These are phyloP conservation scores for Euura lappo DNA, from an alignment of 1,140 invertebrate species.

Conservation along the genomic window DNA sequence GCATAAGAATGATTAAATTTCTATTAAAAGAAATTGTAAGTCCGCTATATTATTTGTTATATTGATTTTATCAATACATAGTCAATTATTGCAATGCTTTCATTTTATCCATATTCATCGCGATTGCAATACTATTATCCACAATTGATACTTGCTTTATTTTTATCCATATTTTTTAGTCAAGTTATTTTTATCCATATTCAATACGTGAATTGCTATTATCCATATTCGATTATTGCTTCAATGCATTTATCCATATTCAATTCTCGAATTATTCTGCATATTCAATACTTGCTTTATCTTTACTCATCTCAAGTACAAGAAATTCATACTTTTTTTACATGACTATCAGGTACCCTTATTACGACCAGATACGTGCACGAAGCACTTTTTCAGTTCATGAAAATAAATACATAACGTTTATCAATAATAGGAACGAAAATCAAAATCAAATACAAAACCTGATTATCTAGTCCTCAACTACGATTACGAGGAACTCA, in stretches of 20 bases:
- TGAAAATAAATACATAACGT: no score
- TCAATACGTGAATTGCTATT: not conserved
- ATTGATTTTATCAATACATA: not conserved
- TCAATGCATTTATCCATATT: not conserved
- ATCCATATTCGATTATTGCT: not conserved
- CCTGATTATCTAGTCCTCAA: no score
- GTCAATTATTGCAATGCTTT: not conserved
- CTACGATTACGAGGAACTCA: no score
- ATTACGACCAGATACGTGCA: no score
- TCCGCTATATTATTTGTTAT: not conserved
- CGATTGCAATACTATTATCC: not conserved
- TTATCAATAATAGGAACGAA: no score
- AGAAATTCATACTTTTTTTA: no score
- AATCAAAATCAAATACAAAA: no score
- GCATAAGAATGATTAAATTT: not conserved
- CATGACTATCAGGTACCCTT: no score
- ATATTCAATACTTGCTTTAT: no score
- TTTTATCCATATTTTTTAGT: not conserved
- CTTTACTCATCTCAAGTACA: no score
- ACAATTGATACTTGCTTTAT: not conserved
- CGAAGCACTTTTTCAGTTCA: no score
- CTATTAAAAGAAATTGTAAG: not conserved
- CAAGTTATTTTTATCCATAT: not conserved
- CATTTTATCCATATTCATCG: not conserved
- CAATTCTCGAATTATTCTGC: not conserved